Conservation (phyloP, 2,888 invertebrate genomes). For the Chrysopilus asiliformis region DNA sequence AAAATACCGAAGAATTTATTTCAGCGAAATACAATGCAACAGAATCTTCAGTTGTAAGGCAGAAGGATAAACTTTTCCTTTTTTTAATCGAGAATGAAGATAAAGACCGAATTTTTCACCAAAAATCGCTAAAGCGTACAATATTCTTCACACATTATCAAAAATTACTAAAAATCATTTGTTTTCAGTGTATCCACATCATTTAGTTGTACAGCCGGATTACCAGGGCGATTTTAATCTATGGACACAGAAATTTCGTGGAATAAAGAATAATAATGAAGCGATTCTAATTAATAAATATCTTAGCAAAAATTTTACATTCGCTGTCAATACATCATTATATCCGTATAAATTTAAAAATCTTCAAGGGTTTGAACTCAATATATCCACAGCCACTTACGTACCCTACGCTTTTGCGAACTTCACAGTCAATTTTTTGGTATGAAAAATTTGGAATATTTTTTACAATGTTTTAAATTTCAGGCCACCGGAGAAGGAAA, state of each 20-base stretch:
- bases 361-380: slow-evolving; percentile 25
- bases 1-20: slow-evolving; percentile 23
- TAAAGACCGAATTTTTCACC: not conserved
- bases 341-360: slow-evolving; percentile 32
- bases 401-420: slow-evolving; percentile 31
- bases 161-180: too few relatives aligned
- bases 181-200: slow-evolving; percentile 29
- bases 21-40: slow-evolving; percentile 30
- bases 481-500: slow-evolving; percentile 26
- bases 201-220: slow-evolving; percentile 27
- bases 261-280: slow-evolving; percentile 27
- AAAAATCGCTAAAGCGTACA: not conserved
- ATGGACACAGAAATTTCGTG: slow-evolving; percentile 34
- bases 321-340: slow-evolving; percentile 17
- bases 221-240: slow-evolving; percentile 29
- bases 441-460: slow-evolving; percentile 27
- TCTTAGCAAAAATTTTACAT: slow-evolving; percentile 25
- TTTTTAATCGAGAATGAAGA: slow-evolving; percentile 26
- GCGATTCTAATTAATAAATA: slow-evolving; percentile 28
- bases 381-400: slow-evolving; percentile 31
- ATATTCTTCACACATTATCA: too few relatives aligned
- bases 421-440: slow-evolving; percentile 32
- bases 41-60: slow-evolving; percentile 25
- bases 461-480: not conserved
- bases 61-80: slow-evolving; percentile 24